A percentile compares a stretch with the other conserved stretches of the same genome.
Conservation (phyloP, 2,113 vertebrate species). For the Cyanistes caeruleus region DNA sequence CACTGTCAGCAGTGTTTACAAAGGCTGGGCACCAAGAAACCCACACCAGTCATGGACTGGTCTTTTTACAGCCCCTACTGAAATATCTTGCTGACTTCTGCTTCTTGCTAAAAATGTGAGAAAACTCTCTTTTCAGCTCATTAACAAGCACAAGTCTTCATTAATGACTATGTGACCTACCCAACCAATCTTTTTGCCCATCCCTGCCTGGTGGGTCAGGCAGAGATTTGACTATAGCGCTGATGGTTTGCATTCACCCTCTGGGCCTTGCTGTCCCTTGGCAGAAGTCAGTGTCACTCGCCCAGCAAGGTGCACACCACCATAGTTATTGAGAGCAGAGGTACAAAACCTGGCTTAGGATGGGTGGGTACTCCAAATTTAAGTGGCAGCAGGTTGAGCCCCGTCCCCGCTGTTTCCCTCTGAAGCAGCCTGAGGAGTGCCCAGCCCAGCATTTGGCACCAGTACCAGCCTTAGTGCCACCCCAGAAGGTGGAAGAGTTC, state of each 20-base stretch:
- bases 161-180: not conserved
- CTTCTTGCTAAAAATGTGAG: not conserved
- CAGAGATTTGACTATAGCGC: not conserved
- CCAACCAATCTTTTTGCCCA: not conserved
- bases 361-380: not conserved
- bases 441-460: rapidly evolving
- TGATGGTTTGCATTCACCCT: not conserved
- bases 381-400: not conserved
- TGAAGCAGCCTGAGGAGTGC: not conserved
- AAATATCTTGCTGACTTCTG: not conserved
- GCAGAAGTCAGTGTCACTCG: not conserved
- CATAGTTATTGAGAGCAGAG: not conserved
- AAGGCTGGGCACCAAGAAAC: not conserved
- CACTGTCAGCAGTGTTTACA: not conserved
- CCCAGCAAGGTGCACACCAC: not conserved
- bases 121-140: not conserved
- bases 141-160: not conserved
- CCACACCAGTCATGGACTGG: rapidly evolving
- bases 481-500: not conserved
- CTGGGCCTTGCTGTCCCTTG: not conserved
- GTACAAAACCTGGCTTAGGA: not conserved
- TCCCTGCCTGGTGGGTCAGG: not conserved
- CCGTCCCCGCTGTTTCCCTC: not conserved
- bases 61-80: not conserved
- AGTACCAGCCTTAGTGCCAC: not conserved